A percentile compares a stretch with the other conserved stretches of the same genome.
Evolutionary conservation across 2,113 vertebrate genomes (phyloP).

Genomic region (Leiothrix lutea): DNA sequence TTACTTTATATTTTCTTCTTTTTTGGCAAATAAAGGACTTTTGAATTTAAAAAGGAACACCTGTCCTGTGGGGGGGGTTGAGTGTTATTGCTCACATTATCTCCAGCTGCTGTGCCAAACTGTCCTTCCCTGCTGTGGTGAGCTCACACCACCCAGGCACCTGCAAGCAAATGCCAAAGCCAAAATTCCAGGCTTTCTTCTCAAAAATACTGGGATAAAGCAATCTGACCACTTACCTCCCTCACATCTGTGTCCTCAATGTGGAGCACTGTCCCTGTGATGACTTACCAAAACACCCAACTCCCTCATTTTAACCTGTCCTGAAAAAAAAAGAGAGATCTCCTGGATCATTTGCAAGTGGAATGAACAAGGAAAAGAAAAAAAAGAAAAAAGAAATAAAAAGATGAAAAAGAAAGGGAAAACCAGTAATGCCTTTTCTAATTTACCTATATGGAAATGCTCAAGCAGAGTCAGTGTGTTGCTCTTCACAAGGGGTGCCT

Average conservation of each 20-base stretch:
- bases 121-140: neutral
- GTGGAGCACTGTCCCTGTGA: neutral
- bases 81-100: neutral
- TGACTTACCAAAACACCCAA: neutral
- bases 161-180: neutral
- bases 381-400: too few relatives aligned
- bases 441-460: neutral
- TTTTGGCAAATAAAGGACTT: slow-evolving; percentile 59
- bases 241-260: neutral
- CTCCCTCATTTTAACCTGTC: neutral
- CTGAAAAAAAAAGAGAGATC: neutral
- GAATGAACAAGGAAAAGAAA: neutral
- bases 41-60: neutral
- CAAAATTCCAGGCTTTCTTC: neutral
- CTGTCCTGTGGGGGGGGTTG: neutral
- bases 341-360: neutral
- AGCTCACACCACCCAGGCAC: neutral
- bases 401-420: too few relatives aligned
- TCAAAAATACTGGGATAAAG: neutral
- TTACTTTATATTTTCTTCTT: slow-evolving; percentile 31
- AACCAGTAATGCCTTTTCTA: neutral
- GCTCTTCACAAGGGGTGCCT: neutral
- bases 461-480: neutral
- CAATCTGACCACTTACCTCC: neutral
- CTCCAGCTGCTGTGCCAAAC: neutral